Percentiles rank a stretch among this genome's conserved stretches.
Conservation (phyloP, 2,888 invertebrate species). For the Cheilosia grossa region DNA sequence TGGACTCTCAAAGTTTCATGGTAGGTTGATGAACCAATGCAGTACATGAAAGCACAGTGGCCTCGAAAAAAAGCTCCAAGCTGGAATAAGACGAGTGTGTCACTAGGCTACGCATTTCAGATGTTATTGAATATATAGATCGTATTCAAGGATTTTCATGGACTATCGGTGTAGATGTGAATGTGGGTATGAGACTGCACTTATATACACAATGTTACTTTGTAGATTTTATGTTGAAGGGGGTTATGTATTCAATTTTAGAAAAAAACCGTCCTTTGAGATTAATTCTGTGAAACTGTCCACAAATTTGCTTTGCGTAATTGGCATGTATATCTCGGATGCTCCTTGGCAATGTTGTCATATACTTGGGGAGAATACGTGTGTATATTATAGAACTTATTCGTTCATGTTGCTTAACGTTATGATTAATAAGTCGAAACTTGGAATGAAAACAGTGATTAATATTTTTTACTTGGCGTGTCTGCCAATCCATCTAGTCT, state of each 20-base stretch:
- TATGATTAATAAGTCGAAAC: too few relatives aligned
- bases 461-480: too few relatives aligned
- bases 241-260: neutral
- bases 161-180: conserved; percentile 4
- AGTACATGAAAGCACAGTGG: conserved; percentile 67
- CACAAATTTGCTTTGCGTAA: too few relatives aligned
- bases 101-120: conserved; percentile 59
- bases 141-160: conserved; percentile 63
- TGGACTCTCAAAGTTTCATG: conserved; percentile 78
- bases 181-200: neutral
- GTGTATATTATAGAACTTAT: too few relatives aligned
- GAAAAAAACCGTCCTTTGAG: neutral
- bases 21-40: conserved; percentile 72
- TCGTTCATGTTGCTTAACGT: too few relatives aligned
- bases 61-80: conserved; percentile 67
- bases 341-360: too few relatives aligned
- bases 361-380: too few relatives aligned
- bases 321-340: too few relatives aligned
- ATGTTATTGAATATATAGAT: conserved; percentile 71
- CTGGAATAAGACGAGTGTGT: conserved; percentile 37
- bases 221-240: neutral
- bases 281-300: neutral
- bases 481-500: too few relatives aligned
- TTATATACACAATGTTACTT: neutral
- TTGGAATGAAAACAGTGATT: too few relatives aligned